Evolutionary conservation across 2,888 invertebrate species (phyloP).

Genomic region (Drosophila falleni): DNA sequence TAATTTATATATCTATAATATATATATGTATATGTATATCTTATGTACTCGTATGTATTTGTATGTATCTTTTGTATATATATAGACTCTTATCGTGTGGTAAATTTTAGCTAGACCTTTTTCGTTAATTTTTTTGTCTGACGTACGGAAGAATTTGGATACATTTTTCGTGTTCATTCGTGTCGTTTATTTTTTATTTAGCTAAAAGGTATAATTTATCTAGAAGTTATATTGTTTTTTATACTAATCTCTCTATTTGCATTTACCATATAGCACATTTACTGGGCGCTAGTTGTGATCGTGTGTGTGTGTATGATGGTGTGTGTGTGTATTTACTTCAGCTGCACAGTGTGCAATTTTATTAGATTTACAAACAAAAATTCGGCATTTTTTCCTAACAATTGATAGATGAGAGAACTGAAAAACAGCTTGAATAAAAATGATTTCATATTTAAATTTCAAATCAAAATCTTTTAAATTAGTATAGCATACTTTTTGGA

Average conservation of each 20-base stretch:
- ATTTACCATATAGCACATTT: conserved; percentile 37
- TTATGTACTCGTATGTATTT: conserved; percentile 39
- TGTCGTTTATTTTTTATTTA: conserved; percentile 35
- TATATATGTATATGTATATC: conserved; percentile 22
- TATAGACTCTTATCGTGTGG: conserved; percentile 76
- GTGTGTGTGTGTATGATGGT: conserved; percentile 13
- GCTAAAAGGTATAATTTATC: conserved; percentile 77
- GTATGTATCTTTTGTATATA: conserved; percentile 59
- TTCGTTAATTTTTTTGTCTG: conserved; percentile 45
- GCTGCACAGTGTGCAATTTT: conserved; percentile 45
- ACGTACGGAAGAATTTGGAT: conserved; percentile 79
- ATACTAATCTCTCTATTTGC: conserved; percentile 51
- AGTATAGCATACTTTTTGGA: conserved; percentile 14
- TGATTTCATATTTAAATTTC: neutral
- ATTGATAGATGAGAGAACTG: conserved; percentile 38
- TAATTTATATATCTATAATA: conserved; percentile 27
- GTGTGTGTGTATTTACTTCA: conserved; percentile 35
- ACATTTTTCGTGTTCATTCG: conserved; percentile 50
- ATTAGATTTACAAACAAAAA: conserved; percentile 25
- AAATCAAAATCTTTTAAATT: neutral
- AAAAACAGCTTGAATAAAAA: conserved; percentile 3
- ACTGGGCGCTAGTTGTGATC: conserved; percentile 61
- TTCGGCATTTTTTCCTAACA: conserved; percentile 1
- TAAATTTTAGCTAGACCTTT: conserved; percentile 71
- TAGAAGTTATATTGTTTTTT: conserved; percentile 47